phyloP scores from a whole-genome alignment of 2,888 invertebrate genomes.

The Melieria crassipennis region DNA sequence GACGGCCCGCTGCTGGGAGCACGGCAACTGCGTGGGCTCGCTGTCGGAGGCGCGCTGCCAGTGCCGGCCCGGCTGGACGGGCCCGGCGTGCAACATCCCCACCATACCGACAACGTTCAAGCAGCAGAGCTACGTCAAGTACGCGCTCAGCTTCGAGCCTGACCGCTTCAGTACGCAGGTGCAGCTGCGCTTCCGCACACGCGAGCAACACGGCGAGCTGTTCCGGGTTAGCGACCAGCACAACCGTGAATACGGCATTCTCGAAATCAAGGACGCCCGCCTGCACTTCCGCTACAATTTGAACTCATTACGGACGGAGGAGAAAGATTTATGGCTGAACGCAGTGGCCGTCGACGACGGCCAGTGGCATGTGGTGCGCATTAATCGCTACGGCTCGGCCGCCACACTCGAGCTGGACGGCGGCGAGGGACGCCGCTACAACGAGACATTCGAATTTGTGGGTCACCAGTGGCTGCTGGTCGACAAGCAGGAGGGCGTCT shows the following conservation, averaged over 20 bases:
- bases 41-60: constrained; percentile 90
- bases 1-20: constrained; percentile 88
- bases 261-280: constrained; percentile 89
- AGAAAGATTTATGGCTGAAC: constrained; percentile 88
- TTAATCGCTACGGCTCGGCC: constrained; percentile 91
- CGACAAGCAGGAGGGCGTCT: constrained; percentile 94
- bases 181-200: constrained; percentile 91
- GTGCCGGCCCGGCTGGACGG: constrained; percentile 95
- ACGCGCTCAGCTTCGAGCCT: constrained; percentile 93
- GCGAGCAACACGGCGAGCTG: constrained; percentile 92
- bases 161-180: constrained; percentile 92
- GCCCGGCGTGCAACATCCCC: constrained; percentile 84
- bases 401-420: constrained; percentile 93
- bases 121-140: constrained; percentile 95
- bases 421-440: constrained; percentile 92
- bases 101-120: constrained; percentile 93
- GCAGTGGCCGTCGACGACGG: constrained; percentile 93
- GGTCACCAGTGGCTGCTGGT: constrained; percentile 93
- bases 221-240: constrained; percentile 95
- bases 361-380: constrained; percentile 95
- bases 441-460: constrained; percentile 89
- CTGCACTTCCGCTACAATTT: constrained; percentile 93
- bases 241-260: constrained; percentile 91
- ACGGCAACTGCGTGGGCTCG: constrained; percentile 93
- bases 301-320: constrained; percentile 89